Base-by-base conservation (phyloP, 37 sponge, comb jelly and placozoan species). In the Oscarella lobularis region DNA sequence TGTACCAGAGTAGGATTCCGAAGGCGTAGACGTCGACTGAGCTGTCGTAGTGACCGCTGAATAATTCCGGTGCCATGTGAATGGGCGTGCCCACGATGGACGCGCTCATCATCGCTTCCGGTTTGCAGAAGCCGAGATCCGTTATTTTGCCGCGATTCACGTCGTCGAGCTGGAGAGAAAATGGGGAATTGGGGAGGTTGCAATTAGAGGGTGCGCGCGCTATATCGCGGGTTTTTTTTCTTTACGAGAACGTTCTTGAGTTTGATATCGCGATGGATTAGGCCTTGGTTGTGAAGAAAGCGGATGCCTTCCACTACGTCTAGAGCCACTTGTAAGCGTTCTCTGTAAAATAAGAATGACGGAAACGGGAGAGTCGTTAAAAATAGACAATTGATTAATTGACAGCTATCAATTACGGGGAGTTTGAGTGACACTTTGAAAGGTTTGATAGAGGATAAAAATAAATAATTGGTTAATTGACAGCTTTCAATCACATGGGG, bases 41-140 rank as follows among this genome's bases (percentile, higher is more conserved):
- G 67, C 74, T 80, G 79, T 92, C 93, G 73, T 96, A 96, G 38
- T 48, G 36, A 6, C 98, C 98, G 0, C 85, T 79, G 67, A 97
- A 93, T 32, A 97, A 79, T 75, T 97, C 98, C 0, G 98, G 98
- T 14, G 98, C 93, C 88, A 97, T 97, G 89, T 97, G 94, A 60
- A 97, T 97, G 27, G 98, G 98, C 0, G 98, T 97, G 36, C 98
- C 98, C 0, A 97, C 98, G 0, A 97, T 85, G 41, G 94, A 90
- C 37, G 85, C 88, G 6, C 89, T 93, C 94, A 97, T 97, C 98
- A 97, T 97, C 3, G 98, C 93, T 71, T 97, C 98, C 0, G 98
- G 98, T 67, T 97, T 97, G 78, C 98, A 97, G 87, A 97, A 97
- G 0, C 98, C 98, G 4, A 93, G 89, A 77, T 97, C 98, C 20